Base-by-base conservation (phyloP, 2,113 vertebrate species). In the Colius striatus region DNA sequence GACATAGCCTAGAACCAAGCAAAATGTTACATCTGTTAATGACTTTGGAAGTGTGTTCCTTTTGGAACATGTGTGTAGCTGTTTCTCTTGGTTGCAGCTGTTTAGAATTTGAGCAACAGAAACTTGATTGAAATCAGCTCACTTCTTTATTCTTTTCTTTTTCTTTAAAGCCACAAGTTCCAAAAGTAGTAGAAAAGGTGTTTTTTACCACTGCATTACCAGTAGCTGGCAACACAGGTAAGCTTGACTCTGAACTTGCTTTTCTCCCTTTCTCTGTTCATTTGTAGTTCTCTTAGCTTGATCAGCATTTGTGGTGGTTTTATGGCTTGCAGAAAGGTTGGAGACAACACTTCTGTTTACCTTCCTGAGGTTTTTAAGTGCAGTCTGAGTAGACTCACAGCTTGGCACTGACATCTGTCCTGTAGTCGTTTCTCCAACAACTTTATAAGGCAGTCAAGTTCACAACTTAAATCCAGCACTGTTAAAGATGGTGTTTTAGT, bases 141-240 rank as follows among this genome's bases (percentile, higher is more conserved):
- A 90, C 57, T 81, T 38, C 45, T 48, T 68, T 53, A n/a, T 20
- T n/a, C 16, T 62, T 41, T 47, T 48, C 57, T 47, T 36, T 57
- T 18, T 48, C 81, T 63, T 96, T 97, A 96, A 92, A 98, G 97
- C 98, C 98, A 84, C 98, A 98, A 98, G 98, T 98, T 89, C 98
- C 99, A 87, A 99, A 99, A 97, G 98, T 99, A 96, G 98, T 99
- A 75, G 99, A 99, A 95, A 99, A 99, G 89, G 98, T 99, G 57
- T 99, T 99, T 98, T 99, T 99, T 94, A 99, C 99, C 76, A 99
- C 99, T 92, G 98, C 99, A 87, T 99, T 99, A 96, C 99, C 99
- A 84, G 98, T 99, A 75, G 97, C 99, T 97, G 98, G 98, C 96
- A 99, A 97, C 95, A 97, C 98, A 97, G 99, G 99, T 99, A 98